Evolutionary conservation across 2,888 invertebrate genomes (phyloP).

Genomic region (Omphaloscelis lunosa): DNA sequence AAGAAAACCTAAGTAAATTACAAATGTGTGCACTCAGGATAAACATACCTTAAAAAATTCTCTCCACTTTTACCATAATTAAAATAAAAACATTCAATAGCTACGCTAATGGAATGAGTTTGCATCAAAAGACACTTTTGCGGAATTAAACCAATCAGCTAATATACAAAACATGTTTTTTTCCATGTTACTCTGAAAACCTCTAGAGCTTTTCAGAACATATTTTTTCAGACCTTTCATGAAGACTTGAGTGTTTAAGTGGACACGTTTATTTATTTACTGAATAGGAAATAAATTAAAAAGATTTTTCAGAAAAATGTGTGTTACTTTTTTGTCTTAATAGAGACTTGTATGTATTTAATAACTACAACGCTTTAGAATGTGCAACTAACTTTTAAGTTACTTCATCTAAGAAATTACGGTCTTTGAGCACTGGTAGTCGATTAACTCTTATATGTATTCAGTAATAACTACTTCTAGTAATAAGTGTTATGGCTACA

Average conservation of each 20-base stretch:
- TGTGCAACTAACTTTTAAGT: background rate
- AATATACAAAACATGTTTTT: slow-evolving; percentile 47
- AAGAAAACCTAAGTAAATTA: background rate
- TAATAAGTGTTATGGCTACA: background rate
- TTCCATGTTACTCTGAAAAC: slow-evolving; percentile 13
- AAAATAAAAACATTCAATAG: slow-evolving; percentile 34
- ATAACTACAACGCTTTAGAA: background rate
- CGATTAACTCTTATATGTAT: background rate
- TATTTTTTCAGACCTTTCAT: slow-evolving; percentile 24
- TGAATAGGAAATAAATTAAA: slow-evolving; percentile 9
- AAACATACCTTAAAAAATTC: background rate
- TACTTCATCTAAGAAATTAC: background rate
- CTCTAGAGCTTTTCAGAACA: slow-evolving; percentile 21
- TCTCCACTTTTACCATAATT: slow-evolving; percentile 42
- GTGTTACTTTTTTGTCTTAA: background rate
- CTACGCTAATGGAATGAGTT: slow-evolving; percentile 56
- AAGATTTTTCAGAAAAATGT: background rate
- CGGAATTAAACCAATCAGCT: slow-evolving; percentile 58
- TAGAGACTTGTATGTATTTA: background rate
- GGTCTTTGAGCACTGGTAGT: background rate
- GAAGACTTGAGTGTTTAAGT: slow-evolving; percentile 35
- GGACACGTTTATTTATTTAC: slow-evolving; percentile 40
- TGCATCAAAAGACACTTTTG: slow-evolving; percentile 50
- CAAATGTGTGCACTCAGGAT: background rate
- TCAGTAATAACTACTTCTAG: background rate